Base-by-base conservation (phyloP, 2,113 vertebrate genomes). In the Nipponia nippon region DNA sequence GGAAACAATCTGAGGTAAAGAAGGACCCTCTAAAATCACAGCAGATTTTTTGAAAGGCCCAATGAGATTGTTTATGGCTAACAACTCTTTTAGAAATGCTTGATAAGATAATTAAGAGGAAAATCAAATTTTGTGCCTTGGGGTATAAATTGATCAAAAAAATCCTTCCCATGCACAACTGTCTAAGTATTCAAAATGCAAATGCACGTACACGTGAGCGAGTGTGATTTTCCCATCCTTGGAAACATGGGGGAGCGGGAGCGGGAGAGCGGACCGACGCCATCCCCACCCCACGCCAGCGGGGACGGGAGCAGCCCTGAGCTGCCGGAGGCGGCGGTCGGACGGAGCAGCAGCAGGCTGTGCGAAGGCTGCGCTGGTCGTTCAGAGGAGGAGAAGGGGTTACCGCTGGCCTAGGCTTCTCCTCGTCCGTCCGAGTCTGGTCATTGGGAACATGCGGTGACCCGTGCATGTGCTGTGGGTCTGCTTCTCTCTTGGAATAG, bases 111-210 rank as follows among this genome's bases (percentile, higher is more conserved):
- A 90, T 97, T 88, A 91, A 58, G 76, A 90, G 13, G 50, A 87
- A 94, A 97, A 90, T 83, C 6, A 95, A 87, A 91, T 92, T 89
- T 89, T 95, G 53, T 80, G 93, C 95, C 95, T 95, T 85, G 22
- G 94, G 95, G 84, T 93, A 95, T 83, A 95, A 95, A 95, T 92
- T 88, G 95, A 96, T 94, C 49, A 85, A 95, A 87, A 95, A 91
- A 89, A 6, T 56, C 65, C 75, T 83, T 62, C 70, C 78, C 62
- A 29, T 80, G 87, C 58, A 94, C 91, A 91, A 70, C 81, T 93
- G 84, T 80, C 46, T 93, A 94, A 49, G 71, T 73, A 97, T 95
- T 95, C 82, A 96, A 94, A 96, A 97, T 94, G 89, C 87, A 97
- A 97, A 97, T 90, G 29, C 46, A 61, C 26, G 59, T 63, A 46